A percentile compares a stretch with the other conserved stretches of the same genome.
Conservation (phyloP, 2,797 vertebrate genomes). For the Rhinogobio ventralis region DNA sequence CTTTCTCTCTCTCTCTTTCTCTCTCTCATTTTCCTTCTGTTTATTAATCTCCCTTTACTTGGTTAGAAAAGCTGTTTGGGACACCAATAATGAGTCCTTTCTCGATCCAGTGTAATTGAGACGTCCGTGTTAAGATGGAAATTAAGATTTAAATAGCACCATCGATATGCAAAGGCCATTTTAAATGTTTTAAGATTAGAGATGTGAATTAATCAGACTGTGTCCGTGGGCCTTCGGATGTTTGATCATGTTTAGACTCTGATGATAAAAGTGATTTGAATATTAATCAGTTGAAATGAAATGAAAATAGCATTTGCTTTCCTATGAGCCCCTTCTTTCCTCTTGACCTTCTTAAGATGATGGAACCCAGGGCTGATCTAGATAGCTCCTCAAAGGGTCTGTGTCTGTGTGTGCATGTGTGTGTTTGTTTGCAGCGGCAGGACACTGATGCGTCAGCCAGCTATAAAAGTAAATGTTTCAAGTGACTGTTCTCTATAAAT, state of each 20-base stretch:
- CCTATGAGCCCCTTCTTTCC: conserved; percentile 58
- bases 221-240: conserved; percentile 62
- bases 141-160: conserved; percentile 69
- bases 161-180: conserved; percentile 69
- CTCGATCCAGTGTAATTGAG: conserved; percentile 70
- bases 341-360: conserved; percentile 51
- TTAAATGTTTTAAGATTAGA: conserved; percentile 74
- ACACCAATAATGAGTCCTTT: conserved; percentile 57
- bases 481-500: conserved; percentile 76
- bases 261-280: conserved; percentile 65
- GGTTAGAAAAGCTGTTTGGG: conserved; percentile 30
- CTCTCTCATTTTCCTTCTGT: conserved; percentile 20
- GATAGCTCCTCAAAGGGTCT: conserved; percentile 19
- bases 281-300: conserved; percentile 62
- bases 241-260: conserved; percentile 67
- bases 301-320: conserved; percentile 60
- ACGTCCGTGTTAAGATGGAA: conserved; percentile 65
- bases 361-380: conserved; percentile 46
- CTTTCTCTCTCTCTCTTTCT: background rate
- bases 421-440: conserved; percentile 44
- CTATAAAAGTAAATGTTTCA: conserved; percentile 75
- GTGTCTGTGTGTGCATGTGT: background rate
- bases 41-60: conserved; percentile 45
- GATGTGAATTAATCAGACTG: conserved; percentile 73
- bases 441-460: conserved; percentile 63